Conservation (phyloP, 1,140 invertebrate genomes). For the Zaprionus capensis region DNA sequence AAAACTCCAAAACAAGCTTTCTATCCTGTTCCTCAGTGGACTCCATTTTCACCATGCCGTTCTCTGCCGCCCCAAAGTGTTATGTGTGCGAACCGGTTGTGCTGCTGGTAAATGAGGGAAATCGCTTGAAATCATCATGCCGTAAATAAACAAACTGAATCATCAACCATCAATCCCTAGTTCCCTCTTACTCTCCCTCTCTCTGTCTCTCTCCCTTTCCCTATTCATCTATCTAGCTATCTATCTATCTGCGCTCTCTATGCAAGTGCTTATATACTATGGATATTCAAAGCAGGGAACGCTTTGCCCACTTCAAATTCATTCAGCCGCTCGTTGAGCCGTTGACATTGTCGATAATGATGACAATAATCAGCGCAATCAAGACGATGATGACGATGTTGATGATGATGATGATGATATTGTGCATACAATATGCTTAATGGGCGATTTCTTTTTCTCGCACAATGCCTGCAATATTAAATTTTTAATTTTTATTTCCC, state of each 20-base stretch:
- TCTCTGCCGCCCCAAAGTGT: constrained; percentile 79
- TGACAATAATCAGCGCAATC: constrained; percentile 47
- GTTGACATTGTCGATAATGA: constrained; percentile 63
- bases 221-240: constrained; percentile 22
- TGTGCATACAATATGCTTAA: constrained; percentile 62
- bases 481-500: constrained; percentile 71
- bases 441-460: constrained; percentile 31
- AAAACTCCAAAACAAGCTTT: constrained; percentile 98
- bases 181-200: background rate
- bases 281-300: constrained; percentile 21
- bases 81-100: constrained; percentile 72
- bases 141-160: constrained; percentile 50
- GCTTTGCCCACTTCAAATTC: constrained; percentile 63
- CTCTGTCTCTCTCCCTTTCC: background rate
- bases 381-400: constrained; percentile 49
- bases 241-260: constrained; percentile 24
- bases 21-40: constrained; percentile 94
- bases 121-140: constrained; percentile 7
- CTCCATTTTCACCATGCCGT: constrained; percentile 87
- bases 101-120: constrained; percentile 44
- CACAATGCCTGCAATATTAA: constrained; percentile 40
- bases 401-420: constrained; percentile 32
- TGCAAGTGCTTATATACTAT: constrained; percentile 5
- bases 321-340: constrained; percentile 67
- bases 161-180: constrained; percentile 18